Base-by-base conservation (phyloP, 2,113 vertebrate genomes). In the Heterochromis multidens region DNA sequence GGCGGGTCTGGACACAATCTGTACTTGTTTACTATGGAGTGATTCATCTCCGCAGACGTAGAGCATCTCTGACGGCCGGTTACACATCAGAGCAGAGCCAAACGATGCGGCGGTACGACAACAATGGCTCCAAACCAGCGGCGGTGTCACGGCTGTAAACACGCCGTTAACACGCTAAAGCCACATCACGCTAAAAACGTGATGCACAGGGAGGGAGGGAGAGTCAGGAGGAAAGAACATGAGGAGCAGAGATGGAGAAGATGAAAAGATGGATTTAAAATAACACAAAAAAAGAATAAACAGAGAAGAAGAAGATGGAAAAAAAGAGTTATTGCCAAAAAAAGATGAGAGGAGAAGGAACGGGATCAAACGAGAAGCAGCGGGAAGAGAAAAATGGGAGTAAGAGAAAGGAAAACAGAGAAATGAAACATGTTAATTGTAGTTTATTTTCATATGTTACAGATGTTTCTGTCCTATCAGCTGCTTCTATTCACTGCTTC, bases 1-100 rank as follows among this genome's bases (percentile, higher is more conserved):
- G 1, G 56, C 43, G 17, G 60, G 62, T 77, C 81, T 83, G 77
- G 35, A 74, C 89, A 49, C 87, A 81, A 76, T 88, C 81, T 91
- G 90, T 77, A 40, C 52, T n/a, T 84, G 76, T 86, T 91, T 89
- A 84, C 89, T 91, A 84, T 14, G 0, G 13, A 85, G 88, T 81
- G 91, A 92, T 78, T 88, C 89, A 84, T 92, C 87, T 29, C 21
- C 17, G 10, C 72, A 80, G 31, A 77, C 83, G 52, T 11, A 74
- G 82, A 87, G 84, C 65, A 87, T 88, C 91, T 90, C 78, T 77
- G 88, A 81, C 76, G 37, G 82, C 80, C 27, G 40, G 29, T 83
- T 61, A 77, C 81, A 83, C 91, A 79, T 90, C 89, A 87, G 79
- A 89, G 82, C 29, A 2, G 19, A 86, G 77, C 65, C 85, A 81